phyloP scores from a whole-genome alignment of 2,888 invertebrate species.

The Ernsta delagoae region DNA sequence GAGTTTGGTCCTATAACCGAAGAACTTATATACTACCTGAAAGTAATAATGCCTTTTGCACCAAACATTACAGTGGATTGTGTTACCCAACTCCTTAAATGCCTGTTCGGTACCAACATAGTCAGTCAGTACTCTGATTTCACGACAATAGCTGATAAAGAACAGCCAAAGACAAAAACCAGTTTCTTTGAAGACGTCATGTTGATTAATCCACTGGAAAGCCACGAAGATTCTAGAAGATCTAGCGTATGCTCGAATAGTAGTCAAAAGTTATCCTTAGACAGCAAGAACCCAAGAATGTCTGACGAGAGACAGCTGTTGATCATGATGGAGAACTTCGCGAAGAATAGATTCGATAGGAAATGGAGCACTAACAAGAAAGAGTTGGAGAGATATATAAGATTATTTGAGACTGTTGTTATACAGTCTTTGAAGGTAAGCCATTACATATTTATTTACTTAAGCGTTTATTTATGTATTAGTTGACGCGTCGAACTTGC shows the following conservation, averaged over 20 bases:
- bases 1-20: slow-evolving; percentile 91
- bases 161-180: slow-evolving; percentile 35
- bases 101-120: slow-evolving; percentile 91
- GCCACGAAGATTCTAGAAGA: slow-evolving; percentile 54
- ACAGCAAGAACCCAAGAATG: slow-evolving; percentile 67
- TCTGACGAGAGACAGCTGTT: slow-evolving; percentile 65
- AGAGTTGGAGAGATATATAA: slow-evolving; percentile 90
- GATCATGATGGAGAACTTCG: slow-evolving; percentile 75
- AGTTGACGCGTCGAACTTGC: too few relatives aligned
- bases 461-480: too few relatives aligned
- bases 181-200: slow-evolving; percentile 68
- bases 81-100: slow-evolving; percentile 91
- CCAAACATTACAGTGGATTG: slow-evolving; percentile 89
- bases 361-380: slow-evolving; percentile 81
- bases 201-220: slow-evolving; percentile 55
- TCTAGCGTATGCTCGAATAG: slow-evolving; percentile 63
- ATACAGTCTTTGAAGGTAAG: slow-evolving; percentile 94
- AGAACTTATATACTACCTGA: slow-evolving; percentile 91
- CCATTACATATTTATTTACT: too few relatives aligned
- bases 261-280: slow-evolving; percentile 66
- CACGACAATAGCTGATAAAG: slow-evolving; percentile 60
- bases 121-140: slow-evolving; percentile 73
- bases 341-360: slow-evolving; percentile 73
- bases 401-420: slow-evolving; percentile 97
- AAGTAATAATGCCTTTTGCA: slow-evolving; percentile 88